Evolutionary conservation across 2,888 invertebrate species (phyloP).

Genomic region (Willowsia nigromaculata): DNA sequence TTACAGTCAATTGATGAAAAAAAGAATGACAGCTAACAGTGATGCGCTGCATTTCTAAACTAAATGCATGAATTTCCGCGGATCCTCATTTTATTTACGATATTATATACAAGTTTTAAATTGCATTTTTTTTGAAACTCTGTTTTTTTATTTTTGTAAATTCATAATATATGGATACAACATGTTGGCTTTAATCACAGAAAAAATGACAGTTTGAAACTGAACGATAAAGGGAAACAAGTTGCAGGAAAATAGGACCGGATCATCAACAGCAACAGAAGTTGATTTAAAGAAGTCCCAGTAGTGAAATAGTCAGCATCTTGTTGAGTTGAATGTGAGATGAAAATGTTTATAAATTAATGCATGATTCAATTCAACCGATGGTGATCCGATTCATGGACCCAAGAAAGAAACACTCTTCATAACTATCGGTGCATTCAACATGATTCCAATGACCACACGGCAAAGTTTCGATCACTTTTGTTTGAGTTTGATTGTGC

Average conservation of each 20-base stretch:
- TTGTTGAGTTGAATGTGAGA: no score
- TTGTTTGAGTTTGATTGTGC: neutral
- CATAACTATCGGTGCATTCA: neutral
- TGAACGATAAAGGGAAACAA: neutral
- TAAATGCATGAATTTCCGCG: neutral
- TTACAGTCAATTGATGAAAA: conserved; percentile 3
- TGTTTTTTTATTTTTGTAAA: neutral
- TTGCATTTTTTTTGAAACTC: neutral
- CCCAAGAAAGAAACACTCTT: no score
- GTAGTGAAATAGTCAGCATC: no score
- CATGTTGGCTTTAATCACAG: no score
- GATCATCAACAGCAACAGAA: neutral
- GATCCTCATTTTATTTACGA: neutral
- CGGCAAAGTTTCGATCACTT: neutral
- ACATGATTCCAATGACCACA: neutral
- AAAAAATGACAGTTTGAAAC: neutral
- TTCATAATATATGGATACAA: no score
- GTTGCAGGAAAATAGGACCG: neutral
- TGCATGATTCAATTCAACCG: no score
- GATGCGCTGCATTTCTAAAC: neutral
- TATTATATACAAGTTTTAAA: neutral
- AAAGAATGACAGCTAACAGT: neutral
- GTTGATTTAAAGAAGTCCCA: neutral
- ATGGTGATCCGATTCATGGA: no score
- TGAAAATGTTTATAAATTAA: neutral